These are phyloP conservation scores for Idaea aversata DNA, from an alignment of 2,888 invertebrate species.

Conservation along the genomic window DNA sequence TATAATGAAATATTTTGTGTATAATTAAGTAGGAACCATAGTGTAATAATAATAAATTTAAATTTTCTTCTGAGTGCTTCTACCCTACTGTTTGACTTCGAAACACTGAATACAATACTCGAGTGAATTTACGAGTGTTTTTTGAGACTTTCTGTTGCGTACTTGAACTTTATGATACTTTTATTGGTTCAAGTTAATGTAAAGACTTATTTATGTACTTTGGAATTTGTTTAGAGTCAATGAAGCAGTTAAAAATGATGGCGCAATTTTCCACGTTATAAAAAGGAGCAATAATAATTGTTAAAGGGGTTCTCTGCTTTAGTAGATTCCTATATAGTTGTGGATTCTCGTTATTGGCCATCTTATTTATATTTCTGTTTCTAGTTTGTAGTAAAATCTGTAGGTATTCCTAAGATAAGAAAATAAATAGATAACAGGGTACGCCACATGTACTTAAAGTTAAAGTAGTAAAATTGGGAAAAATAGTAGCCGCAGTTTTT, in stretches of 20 bases:
- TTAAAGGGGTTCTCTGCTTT: neutral
- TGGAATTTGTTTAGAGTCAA: neutral
- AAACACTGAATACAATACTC: slow-evolving; percentile 20
- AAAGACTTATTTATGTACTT: neutral
- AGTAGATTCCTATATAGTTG: no score
- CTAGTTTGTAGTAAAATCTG: no score
- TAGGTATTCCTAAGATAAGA: no score
- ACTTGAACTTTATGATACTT: slow-evolving; percentile 1
- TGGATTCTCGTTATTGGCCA: no score
- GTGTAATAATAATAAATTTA: slow-evolving; percentile 34
- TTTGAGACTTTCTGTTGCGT: slow-evolving; percentile 3
- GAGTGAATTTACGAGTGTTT: slow-evolving; percentile 21
- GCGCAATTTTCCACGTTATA: neutral
- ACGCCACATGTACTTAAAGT: no score
- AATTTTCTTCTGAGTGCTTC: slow-evolving; percentile 29
- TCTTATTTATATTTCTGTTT: no score
- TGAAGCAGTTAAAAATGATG: neutral
- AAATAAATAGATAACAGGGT: no score
- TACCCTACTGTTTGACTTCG: slow-evolving; percentile 17
- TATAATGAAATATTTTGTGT: slow-evolving; percentile 4
- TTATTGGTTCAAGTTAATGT: neutral
- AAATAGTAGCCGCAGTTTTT: no score
- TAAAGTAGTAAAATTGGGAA: no score
- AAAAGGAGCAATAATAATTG: neutral
- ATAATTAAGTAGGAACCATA: slow-evolving; percentile 32